Conservation (phyloP, 2,888 invertebrate species). For the Alviniconcha strummeri region DNA sequence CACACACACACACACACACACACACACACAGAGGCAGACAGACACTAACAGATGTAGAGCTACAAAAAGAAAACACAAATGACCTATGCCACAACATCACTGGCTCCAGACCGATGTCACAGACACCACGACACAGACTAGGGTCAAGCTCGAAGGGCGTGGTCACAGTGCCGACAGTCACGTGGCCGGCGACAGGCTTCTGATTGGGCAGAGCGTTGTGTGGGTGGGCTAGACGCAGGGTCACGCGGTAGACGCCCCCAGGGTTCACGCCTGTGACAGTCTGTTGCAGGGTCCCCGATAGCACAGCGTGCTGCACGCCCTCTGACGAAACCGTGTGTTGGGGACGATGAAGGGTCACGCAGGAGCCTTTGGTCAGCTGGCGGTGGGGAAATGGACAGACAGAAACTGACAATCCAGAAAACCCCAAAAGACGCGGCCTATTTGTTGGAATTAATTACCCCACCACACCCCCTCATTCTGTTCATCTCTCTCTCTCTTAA, state of each 20-base stretch:
- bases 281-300: conserved; percentile 8
- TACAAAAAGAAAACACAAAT: too few species aligned
- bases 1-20: background rate
- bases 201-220: conserved; percentile 1
- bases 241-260: conserved; percentile 2
- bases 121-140: conserved; percentile 31
- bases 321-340: background rate
- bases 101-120: conserved; percentile 29
- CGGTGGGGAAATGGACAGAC: too few species aligned
- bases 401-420: background rate
- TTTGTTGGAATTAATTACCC: background rate
- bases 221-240: background rate
- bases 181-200: conserved; percentile 4
- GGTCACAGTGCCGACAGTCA: background rate
- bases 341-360: conserved; percentile 10
- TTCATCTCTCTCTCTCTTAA: too few species aligned
- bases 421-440: background rate
- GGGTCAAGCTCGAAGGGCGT: conserved; percentile 34
- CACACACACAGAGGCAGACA: background rate
- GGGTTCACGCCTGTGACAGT: background rate
- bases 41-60: too few species aligned
- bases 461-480: background rate
- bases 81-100: conserved; percentile 39
- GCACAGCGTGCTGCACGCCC: conserved; percentile 4
- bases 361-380: background rate